phyloP scores from a whole-genome alignment of 1,140 invertebrate species.

The Drosophila mayri region DNA sequence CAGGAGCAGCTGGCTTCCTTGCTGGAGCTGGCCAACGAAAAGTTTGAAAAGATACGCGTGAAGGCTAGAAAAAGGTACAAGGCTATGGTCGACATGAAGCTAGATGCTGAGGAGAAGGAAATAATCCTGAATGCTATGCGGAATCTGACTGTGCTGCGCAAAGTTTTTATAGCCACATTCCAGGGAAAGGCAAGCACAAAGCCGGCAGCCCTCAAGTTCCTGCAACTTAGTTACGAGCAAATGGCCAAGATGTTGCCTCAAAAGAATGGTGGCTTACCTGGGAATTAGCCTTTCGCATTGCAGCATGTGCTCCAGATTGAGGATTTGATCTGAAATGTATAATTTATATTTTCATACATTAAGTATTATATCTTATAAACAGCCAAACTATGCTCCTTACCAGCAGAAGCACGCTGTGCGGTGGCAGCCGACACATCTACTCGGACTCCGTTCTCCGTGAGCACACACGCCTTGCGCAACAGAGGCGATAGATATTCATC shows the following conservation, averaged over 20 bases:
- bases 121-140: conserved; percentile 30
- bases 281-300: conserved; percentile 75
- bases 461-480: conserved; percentile 57
- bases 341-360: not conserved
- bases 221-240: conserved; percentile 27
- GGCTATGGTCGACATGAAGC: conserved; percentile 8
- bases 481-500: conserved; percentile 72
- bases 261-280: conserved; percentile 53
- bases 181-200: conserved; percentile 16
- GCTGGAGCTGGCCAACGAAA: conserved; percentile 17
- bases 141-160: conserved; percentile 37
- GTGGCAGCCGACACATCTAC: conserved; percentile 67
- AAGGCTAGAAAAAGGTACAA: conserved; percentile 36
- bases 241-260: conserved; percentile 8
- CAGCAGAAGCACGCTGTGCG: conserved; percentile 71
- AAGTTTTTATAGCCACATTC: conserved; percentile 39
- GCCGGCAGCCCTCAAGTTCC: conserved; percentile 27
- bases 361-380: not conserved
- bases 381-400: conserved; percentile 28
- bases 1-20: conserved; percentile 3
- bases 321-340: conserved; percentile 68
- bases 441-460: conserved; percentile 67
- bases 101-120: conserved; percentile 32
- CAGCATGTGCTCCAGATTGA: conserved; percentile 74
- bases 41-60: conserved; percentile 32